Conservation (phyloP, 30 jellyfish, hydroid and myxozoan genomes). For the Turritopsis dohrnii region DNA sequence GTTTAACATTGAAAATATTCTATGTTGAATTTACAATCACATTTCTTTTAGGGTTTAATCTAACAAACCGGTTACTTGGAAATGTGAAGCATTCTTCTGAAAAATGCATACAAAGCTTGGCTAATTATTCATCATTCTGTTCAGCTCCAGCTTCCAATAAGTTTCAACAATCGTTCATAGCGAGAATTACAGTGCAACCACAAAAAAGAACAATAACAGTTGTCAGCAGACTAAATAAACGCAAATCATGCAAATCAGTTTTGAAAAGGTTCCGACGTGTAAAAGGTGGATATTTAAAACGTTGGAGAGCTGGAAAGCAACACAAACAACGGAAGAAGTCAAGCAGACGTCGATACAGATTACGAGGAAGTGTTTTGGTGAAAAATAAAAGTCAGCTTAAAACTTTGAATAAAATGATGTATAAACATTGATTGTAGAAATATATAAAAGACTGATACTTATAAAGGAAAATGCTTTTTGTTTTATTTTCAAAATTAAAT, state of each 20-base stretch:
- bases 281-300: slow-evolving; percentile 32
- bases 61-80: no score
- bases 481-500: no score
- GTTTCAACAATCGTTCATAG: neutral
- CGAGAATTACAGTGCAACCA: neutral
- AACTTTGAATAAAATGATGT: slow-evolving; percentile 37
- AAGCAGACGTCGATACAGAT: slow-evolving; percentile 31
- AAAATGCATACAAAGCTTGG: neutral
- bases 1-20: no score
- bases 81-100: no score
- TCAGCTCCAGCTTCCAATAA: neutral
- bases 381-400: slow-evolving; percentile 21
- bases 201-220: slow-evolving; percentile 20
- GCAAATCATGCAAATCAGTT: slow-evolving; percentile 31
- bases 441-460: neutral
- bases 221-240: slow-evolving; percentile 29
- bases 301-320: slow-evolving; percentile 39
- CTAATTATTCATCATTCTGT: neutral
- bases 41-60: no score
- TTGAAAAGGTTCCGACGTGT: slow-evolving; percentile 41
- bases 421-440: slow-evolving; percentile 4
- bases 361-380: slow-evolving; percentile 37
- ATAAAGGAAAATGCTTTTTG: neutral
- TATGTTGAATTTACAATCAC: no score
- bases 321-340: slow-evolving; percentile 30